Evolutionary conservation across 2,888 invertebrate species (phyloP).

Genomic region (Microctonus aethiopoides): DNA sequence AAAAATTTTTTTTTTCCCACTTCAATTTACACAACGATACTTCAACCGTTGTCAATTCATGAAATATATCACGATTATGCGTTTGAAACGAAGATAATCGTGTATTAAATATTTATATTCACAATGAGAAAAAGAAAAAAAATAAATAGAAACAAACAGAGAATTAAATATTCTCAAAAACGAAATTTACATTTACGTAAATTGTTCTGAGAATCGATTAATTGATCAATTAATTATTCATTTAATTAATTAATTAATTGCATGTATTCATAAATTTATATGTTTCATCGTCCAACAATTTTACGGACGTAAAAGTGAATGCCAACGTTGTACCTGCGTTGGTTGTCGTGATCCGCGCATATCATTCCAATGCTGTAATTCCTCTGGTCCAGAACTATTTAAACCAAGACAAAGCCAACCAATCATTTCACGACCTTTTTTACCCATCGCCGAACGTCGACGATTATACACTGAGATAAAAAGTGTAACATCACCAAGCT

Average conservation of each 20-base stretch:
- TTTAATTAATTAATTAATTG: too few species aligned
- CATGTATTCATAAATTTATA: background rate
- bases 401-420: constrained; percentile 96
- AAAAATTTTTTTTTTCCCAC: background rate
- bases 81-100: background rate
- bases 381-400: constrained; percentile 92
- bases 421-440: constrained; percentile 95
- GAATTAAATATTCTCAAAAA: background rate
- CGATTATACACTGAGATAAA: constrained; percentile 94
- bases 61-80: background rate
- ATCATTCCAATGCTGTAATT: constrained; percentile 92
- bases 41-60: background rate
- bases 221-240: too few species aligned
- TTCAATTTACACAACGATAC: background rate
- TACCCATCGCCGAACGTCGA: constrained; percentile 89
- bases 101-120: background rate
- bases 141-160: too few species aligned
- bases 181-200: constrained; percentile 22
- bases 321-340: constrained; percentile 94
- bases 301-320: constrained; percentile 79
- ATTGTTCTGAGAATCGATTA: background rate
- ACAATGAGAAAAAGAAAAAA: background rate
- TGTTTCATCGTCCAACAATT: background rate
- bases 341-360: constrained; percentile 87
- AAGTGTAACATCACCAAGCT: constrained; percentile 92